Percentiles rank a stretch among this genome's conserved stretches.
phyloP scores from a whole-genome alignment of 2,797 vertebrate species.

The Galagoides demidoff region DNA sequence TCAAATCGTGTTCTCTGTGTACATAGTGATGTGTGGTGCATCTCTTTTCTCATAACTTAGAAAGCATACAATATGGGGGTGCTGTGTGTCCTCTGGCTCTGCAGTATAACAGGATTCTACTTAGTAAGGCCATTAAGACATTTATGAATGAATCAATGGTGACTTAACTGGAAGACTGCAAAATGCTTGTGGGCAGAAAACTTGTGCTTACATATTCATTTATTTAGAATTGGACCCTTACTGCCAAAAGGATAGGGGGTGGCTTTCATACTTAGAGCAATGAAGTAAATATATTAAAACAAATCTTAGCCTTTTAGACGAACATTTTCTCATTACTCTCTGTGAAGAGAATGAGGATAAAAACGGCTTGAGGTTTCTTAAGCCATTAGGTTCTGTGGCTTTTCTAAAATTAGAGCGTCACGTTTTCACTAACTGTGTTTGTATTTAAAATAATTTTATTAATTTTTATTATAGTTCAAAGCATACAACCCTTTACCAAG shows the following conservation, averaged over 20 bases:
- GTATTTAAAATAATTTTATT: conserved; percentile 84
- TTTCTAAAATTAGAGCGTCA: conserved; percentile 79
- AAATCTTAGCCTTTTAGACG: conserved; percentile 84
- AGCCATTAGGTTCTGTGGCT: conserved; percentile 76
- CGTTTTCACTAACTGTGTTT: conserved; percentile 82
- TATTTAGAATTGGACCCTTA: conserved; percentile 66
- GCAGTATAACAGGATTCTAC: conserved; percentile 53
- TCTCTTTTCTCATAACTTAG: conserved; percentile 46
- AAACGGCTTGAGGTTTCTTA: conserved; percentile 80
- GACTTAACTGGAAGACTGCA: conserved; percentile 67
- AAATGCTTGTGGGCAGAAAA: conserved; percentile 71
- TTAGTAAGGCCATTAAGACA: conserved; percentile 51
- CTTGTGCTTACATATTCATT: conserved; percentile 71
- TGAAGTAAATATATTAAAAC: conserved; percentile 80
- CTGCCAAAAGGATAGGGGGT: conserved; percentile 48
- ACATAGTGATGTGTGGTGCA: not conserved
- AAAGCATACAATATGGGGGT: not conserved
- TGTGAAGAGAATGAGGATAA: conserved; percentile 80
- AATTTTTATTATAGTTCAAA: conserved; percentile 86
- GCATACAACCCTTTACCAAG: conserved; percentile 77
- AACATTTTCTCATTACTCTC: conserved; percentile 83
- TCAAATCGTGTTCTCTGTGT: conserved; percentile 51
- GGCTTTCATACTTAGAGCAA: conserved; percentile 60
- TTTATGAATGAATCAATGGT: conserved; percentile 65
- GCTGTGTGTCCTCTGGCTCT: conserved; percentile 34